phyloP scores from a whole-genome alignment of 1,140 invertebrate species.

The Ooceraea biroi region DNA sequence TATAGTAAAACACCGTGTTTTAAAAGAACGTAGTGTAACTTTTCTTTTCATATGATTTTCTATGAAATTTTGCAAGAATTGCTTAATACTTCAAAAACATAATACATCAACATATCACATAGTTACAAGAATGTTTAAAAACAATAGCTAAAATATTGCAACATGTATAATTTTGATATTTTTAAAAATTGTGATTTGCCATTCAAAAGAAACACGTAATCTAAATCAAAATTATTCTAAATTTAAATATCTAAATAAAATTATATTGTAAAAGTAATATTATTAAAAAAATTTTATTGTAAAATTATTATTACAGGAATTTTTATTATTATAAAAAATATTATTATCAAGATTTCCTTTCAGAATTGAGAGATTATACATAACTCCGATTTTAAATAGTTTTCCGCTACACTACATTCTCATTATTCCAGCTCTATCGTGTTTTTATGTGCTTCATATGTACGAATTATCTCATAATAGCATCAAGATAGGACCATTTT shows the following conservation, averaged over 20 bases:
- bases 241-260: background rate
- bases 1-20: conserved; percentile 32
- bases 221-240: background rate
- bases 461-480: conserved; percentile 16
- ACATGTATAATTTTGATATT: background rate
- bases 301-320: background rate
- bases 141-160: background rate
- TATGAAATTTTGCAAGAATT: background rate
- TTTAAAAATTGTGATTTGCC: background rate
- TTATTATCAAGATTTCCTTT: too few species aligned
- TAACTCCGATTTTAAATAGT: background rate
- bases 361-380: too few species aligned
- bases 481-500: conserved; percentile 23
- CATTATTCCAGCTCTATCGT: background rate
- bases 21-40: conserved; percentile 8
- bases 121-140: background rate
- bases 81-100: too few species aligned
- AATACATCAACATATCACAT: background rate
- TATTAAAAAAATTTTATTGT: too few species aligned
- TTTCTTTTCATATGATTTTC: background rate
- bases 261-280: background rate
- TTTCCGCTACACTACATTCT: conserved; percentile 16
- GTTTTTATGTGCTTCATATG: conserved; percentile 39
- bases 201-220: background rate
- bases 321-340: background rate